Conservation (phyloP, 2,113 vertebrate genomes). For the Zosterops lateralis region DNA sequence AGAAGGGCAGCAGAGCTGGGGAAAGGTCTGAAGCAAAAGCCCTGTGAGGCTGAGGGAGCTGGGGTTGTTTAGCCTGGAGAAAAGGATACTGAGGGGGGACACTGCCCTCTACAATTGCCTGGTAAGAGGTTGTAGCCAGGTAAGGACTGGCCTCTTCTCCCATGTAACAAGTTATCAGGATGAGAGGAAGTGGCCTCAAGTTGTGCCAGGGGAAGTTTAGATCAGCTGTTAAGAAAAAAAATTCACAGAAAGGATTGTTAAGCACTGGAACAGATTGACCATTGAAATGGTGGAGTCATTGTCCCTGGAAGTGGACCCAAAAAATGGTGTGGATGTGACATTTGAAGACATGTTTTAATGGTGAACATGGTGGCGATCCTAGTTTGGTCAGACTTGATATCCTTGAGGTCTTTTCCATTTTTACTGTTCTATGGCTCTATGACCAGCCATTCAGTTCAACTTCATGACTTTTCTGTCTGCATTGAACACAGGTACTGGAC, state of each 20-base stretch:
- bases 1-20: background rate
- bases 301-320: background rate
- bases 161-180: background rate
- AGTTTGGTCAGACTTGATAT: background rate
- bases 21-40: background rate
- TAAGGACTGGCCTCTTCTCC: background rate
- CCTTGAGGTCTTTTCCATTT: background rate
- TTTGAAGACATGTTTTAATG: background rate
- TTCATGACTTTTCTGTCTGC: background rate
- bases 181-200: background rate
- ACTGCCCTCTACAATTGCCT: background rate
- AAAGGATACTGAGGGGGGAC: background rate
- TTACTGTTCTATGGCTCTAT: background rate
- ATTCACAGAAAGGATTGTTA: background rate
- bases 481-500: background rate
- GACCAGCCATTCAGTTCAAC: background rate
- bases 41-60: background rate
- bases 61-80: background rate
- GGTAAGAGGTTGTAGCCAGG: too few relatives aligned
- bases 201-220: background rate
- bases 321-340: accelerated
- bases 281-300: background rate
- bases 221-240: too few relatives aligned
- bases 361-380: background rate
- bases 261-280: background rate